These are phyloP conservation scores for Lepidocolaptes lacrymiger DNA, from an alignment of 2,797 vertebrate species.

Conservation along the genomic window DNA sequence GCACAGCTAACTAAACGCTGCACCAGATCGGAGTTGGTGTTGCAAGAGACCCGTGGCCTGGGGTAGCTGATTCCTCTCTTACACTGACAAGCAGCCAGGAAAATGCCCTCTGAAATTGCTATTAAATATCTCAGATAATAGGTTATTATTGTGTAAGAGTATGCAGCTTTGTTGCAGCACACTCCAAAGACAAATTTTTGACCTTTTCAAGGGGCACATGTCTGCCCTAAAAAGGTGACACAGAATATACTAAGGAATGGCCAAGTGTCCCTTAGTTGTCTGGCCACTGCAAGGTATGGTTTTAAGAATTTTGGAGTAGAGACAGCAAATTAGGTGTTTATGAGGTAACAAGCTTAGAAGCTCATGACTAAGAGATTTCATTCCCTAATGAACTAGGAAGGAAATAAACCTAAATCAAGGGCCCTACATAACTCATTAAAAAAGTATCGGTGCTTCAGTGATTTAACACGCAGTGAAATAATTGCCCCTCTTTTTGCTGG, in stretches of 20 bases:
- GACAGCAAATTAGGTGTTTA: neutral
- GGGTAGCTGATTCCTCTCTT: too few species aligned
- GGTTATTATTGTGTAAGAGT: neutral
- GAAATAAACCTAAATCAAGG: neutral
- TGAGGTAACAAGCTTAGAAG: neutral
- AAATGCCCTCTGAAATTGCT: neutral
- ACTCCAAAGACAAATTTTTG: neutral
- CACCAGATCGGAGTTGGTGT: neutral
- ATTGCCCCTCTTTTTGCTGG: neutral
- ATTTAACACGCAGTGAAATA: neutral
- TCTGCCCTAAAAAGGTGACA: neutral
- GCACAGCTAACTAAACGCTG: neutral
- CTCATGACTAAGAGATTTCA: neutral
- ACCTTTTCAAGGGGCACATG: neutral
- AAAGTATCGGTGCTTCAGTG: neutral
- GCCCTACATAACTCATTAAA: neutral
- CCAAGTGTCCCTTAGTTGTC: neutral
- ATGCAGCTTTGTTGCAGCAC: neutral
- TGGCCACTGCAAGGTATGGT: neutral
- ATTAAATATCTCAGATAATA: neutral
- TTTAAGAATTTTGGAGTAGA: neutral
- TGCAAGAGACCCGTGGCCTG: neutral
- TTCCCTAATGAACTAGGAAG: neutral
- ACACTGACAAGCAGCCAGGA: neutral
- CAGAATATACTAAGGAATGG: neutral